phyloP scores from a whole-genome alignment of 23 tunicate species.

The Styela clava region DNA sequence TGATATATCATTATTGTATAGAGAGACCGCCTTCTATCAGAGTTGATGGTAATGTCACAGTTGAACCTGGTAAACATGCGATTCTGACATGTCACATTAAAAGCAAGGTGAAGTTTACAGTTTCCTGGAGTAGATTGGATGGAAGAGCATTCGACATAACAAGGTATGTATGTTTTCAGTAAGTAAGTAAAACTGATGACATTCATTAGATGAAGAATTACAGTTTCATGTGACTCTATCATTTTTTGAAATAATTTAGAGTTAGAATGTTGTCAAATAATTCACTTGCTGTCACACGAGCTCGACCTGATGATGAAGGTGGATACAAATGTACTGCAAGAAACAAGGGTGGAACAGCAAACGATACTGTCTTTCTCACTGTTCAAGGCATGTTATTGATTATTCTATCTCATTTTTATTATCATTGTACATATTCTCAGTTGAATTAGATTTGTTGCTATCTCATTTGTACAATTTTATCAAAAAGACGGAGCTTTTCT shows the following conservation, averaged over 20 bases:
- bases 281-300: constrained; percentile 61
- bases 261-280: constrained; percentile 61
- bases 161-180: constrained; percentile 37
- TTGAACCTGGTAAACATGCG: constrained; percentile 60
- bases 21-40: constrained; percentile 79
- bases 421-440: not conserved
- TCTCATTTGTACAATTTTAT: no score
- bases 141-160: constrained; percentile 35
- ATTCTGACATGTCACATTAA: constrained; percentile 63
- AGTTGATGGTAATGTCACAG: constrained; percentile 57
- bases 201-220: no score
- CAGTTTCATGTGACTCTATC: no score
- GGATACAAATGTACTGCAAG: constrained; percentile 71
- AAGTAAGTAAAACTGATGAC: not conserved
- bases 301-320: constrained; percentile 65
- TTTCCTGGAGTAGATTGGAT: constrained; percentile 63
- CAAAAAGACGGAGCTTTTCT: no score
- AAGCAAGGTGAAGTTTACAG: constrained; percentile 62
- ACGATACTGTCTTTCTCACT: constrained; percentile 40
- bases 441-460: no score
- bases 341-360: constrained; percentile 78
- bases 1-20: no score
- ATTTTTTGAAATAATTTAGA: constrained; percentile 14
- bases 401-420: not conserved
- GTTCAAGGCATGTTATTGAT: constrained; percentile 71